These are phyloP conservation scores for Atopsyche davidsoni DNA, from an alignment of 1,140 invertebrate genomes.

Conservation along the genomic window DNA sequence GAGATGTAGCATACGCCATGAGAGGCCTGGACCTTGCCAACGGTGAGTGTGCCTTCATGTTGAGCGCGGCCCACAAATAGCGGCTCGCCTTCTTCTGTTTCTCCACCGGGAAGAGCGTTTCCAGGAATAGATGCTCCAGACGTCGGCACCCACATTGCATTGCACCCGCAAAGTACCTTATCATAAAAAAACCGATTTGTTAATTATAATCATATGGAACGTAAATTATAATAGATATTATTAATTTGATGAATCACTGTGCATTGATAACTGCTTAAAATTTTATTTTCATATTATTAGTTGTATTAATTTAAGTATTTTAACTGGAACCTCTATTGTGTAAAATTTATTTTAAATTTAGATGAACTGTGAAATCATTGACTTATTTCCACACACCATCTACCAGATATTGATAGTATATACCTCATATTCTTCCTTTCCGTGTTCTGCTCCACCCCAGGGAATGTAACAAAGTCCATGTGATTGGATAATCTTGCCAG, in stretches of 20 bases:
- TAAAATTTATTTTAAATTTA: too few species aligned
- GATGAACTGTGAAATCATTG: too few species aligned
- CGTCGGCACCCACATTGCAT: constrained; percentile 55
- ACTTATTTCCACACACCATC: too few species aligned
- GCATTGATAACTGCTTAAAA: too few species aligned
- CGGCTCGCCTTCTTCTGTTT: constrained; percentile 68
- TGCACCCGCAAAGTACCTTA: constrained; percentile 56
- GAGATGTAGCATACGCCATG: constrained; percentile 68
- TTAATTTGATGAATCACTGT: too few species aligned
- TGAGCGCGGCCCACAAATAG: constrained; percentile 59
- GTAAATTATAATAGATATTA: too few species aligned
- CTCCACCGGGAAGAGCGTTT: constrained; percentile 65
- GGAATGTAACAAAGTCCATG: constrained; percentile 69
- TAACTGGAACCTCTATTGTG: too few species aligned
- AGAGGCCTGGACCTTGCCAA: constrained; percentile 63
- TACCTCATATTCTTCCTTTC: constrained; percentile 68
- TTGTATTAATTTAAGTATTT: too few species aligned
- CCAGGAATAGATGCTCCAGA: constrained; percentile 60
- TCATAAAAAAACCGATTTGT: too few species aligned
- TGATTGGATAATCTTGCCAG: constrained; percentile 68
- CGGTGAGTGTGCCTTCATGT: constrained; percentile 56
- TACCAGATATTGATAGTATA: not conserved
- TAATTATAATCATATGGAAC: too few species aligned
- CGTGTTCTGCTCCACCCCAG: constrained; percentile 73
- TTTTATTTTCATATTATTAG: too few species aligned